These are phyloP conservation scores for Agapostemon virescens DNA, from an alignment of 2,888 invertebrate genomes.

Conservation along the genomic window DNA sequence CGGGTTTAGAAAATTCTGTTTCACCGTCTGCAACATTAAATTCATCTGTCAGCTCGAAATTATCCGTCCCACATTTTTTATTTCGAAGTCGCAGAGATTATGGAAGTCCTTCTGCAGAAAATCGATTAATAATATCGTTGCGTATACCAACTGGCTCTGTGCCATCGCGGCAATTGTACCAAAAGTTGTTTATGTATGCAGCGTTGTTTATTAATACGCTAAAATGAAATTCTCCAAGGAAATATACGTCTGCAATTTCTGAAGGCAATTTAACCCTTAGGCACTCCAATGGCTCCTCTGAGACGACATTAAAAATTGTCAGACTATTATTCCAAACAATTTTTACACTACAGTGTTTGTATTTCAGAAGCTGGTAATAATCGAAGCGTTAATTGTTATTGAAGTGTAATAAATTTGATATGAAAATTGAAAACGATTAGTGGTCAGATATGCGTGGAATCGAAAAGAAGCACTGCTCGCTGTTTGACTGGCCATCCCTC, in stretches of 20 bases:
- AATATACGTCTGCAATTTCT: not conserved
- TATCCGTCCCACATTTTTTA: not conserved
- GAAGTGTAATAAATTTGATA: no score
- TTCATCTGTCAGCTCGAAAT: not conserved
- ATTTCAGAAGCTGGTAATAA: no score
- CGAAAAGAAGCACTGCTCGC: not conserved
- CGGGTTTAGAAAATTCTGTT: no score
- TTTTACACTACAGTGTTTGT: no score
- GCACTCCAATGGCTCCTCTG: no score
- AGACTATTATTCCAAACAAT: no score
- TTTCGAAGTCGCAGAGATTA: not conserved
- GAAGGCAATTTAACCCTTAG: not conserved
- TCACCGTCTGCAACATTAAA: no score
- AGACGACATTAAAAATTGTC: no score
- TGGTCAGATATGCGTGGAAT: constrained; percentile 20
- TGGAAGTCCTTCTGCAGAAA: not conserved
- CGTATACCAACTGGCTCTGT: not conserved
- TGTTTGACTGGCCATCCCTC: no score
- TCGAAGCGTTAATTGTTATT: no score
- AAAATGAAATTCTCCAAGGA: not conserved
- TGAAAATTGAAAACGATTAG: no score
- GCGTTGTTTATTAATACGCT: not conserved
- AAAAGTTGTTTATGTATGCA: not conserved
- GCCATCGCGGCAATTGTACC: not conserved
- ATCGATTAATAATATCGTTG: not conserved